These are phyloP conservation scores for Temnothorax longispinosus DNA, from an alignment of 1,140 invertebrate genomes.

Conservation along the genomic window DNA sequence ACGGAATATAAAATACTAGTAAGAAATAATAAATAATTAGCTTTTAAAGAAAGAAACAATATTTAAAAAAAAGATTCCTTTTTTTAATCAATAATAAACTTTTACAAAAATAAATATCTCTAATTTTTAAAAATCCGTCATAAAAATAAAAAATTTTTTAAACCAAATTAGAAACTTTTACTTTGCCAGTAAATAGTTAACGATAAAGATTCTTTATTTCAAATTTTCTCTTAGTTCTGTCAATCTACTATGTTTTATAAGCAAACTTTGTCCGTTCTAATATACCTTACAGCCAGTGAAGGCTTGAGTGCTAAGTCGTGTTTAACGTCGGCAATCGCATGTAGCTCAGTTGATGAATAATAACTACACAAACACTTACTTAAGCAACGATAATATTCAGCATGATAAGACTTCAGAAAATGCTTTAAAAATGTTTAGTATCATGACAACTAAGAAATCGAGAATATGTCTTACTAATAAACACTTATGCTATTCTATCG, in stretches of 20 bases:
- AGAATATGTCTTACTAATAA: neutral
- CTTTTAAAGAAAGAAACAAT: neutral
- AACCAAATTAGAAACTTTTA: too few relatives aligned
- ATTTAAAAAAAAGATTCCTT: neutral
- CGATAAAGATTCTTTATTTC: neutral
- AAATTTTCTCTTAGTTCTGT: neutral
- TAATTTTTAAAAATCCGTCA: neutral
- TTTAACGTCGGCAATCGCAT: slow-evolving; percentile 62
- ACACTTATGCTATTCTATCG: neutral
- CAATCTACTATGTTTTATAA: slow-evolving; percentile 37
- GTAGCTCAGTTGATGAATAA: slow-evolving; percentile 42
- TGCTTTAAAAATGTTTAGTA: neutral
- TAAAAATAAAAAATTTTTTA: neutral
- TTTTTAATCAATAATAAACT: neutral
- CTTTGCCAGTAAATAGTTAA: too few relatives aligned
- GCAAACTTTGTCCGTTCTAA: slow-evolving; percentile 38
- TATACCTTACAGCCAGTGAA: neutral
- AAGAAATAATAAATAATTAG: neutral
- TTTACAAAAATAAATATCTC: neutral
- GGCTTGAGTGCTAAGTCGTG: slow-evolving; percentile 67
- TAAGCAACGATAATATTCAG: slow-evolving; percentile 59
- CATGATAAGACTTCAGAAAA: slow-evolving; percentile 14
- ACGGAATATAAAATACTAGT: neutral
- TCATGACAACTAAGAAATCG: neutral
- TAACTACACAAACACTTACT: slow-evolving; percentile 42